phyloP scores from a whole-genome alignment of 2,888 invertebrate species.

The Dynastes maya region DNA sequence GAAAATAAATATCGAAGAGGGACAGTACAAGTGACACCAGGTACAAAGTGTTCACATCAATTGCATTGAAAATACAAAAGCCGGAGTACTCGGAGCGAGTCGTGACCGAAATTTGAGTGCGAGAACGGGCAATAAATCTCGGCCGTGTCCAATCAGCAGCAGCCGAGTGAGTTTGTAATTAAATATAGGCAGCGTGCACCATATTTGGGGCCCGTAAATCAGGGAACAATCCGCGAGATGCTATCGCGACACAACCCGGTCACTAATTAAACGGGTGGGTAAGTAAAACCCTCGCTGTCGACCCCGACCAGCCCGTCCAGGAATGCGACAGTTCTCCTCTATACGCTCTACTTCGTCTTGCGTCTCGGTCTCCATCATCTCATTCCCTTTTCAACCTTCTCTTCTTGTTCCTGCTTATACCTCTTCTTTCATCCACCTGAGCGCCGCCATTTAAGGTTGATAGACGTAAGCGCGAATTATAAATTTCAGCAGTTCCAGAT shows the following conservation, averaged over 20 bases:
- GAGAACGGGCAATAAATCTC: conserved; percentile 52
- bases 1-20: conserved; percentile 51
- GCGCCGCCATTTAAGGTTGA: conserved; percentile 30
- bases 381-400: conserved; percentile 24
- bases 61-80: conserved; percentile 52
- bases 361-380: conserved; percentile 37
- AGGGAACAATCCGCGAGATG: conserved; percentile 59
- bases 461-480: conserved; percentile 48
- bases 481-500: conserved; percentile 42
- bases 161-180: conserved; percentile 53
- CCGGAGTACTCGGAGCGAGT: conserved; percentile 49
- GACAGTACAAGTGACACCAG: conserved; percentile 53
- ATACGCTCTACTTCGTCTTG: conserved; percentile 38
- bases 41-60: conserved; percentile 54
- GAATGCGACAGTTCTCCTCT: conserved; percentile 47
- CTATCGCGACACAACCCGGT: conserved; percentile 55
- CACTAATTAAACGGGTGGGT: conserved; percentile 53
- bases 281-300: conserved; percentile 50
- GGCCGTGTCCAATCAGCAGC: conserved; percentile 53
- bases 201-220: conserved; percentile 54
- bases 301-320: conserved; percentile 48
- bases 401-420: conserved; percentile 20
- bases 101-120: conserved; percentile 54
- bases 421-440: conserved; percentile 40
- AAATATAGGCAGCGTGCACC: conserved; percentile 54